Evolutionary conservation across 2,797 vertebrate species (phyloP).

Genomic region (Orestias chungarensis): DNA sequence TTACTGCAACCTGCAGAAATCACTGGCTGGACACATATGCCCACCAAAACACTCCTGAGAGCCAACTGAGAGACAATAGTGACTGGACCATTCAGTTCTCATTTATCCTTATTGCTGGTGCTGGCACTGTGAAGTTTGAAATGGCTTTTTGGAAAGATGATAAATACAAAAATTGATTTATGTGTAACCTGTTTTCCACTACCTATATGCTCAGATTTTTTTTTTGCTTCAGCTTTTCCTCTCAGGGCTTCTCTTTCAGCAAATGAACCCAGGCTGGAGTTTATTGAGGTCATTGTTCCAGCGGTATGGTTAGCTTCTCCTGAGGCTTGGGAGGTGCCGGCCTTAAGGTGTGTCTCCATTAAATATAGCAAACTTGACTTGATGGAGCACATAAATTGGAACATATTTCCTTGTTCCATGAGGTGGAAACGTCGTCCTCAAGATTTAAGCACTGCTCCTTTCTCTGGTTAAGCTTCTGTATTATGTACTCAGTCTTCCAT

Average conservation of each 20-base stretch:
- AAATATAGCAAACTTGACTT: constrained; percentile 58
- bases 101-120: constrained; percentile 73
- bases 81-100: constrained; percentile 57
- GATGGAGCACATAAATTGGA: constrained; percentile 69
- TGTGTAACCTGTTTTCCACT: constrained; percentile 59
- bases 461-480: constrained; percentile 61
- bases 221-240: constrained; percentile 61
- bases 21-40: constrained; percentile 33
- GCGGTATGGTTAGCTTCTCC: constrained; percentile 70
- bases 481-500: constrained; percentile 49
- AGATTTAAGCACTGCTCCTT: constrained; percentile 53
- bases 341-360: constrained; percentile 47
- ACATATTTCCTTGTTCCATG: constrained; percentile 71
- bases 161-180: constrained; percentile 77
- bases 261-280: constrained; percentile 65
- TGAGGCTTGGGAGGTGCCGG: constrained; percentile 59
- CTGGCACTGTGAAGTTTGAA: constrained; percentile 41
- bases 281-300: constrained; percentile 76
- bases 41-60: constrained; percentile 47
- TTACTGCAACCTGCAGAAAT: constrained; percentile 40
- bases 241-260: constrained; percentile 59
- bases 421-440: constrained; percentile 67
- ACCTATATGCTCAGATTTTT: constrained; percentile 61
- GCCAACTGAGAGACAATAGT: constrained; percentile 51
- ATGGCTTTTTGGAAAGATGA: constrained; percentile 67